Percentiles rank a stretch among this genome's conserved stretches.
These are phyloP conservation scores for Lagorchestes hirsutus DNA, from an alignment of 2,797 vertebrate species.

Conservation along the genomic window DNA sequence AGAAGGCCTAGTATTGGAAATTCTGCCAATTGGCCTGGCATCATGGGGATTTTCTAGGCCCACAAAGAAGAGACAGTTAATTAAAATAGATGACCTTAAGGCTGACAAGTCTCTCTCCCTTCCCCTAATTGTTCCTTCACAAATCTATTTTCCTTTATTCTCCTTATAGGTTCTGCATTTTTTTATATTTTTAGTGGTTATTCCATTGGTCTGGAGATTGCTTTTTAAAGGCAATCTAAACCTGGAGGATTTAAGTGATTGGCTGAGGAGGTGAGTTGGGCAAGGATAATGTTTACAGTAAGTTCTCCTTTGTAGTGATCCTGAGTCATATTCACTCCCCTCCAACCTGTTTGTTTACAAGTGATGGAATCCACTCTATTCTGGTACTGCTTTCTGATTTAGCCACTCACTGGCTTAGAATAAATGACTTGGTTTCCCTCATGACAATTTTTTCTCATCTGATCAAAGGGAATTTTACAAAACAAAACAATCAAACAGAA, in stretches of 20 bases:
- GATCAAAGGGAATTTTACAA: constrained; percentile 30
- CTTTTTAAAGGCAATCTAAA: background rate
- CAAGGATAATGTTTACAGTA: background rate
- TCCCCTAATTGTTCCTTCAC: background rate
- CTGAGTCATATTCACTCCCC: background rate
- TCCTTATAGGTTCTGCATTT: background rate
- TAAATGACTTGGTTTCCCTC: background rate
- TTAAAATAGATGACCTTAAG: background rate
- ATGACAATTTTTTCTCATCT: background rate
- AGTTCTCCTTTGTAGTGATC: background rate
- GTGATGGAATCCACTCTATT: background rate
- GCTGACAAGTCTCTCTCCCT: background rate
- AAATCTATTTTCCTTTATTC: background rate
- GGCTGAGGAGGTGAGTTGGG: fast-evolving
- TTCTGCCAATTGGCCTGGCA: background rate
- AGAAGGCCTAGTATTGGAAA: background rate
- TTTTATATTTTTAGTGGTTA: background rate
- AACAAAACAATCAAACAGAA: background rate
- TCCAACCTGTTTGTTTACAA: background rate
- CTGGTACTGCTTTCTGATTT: background rate
- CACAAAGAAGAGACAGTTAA: background rate
- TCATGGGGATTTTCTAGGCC: background rate
- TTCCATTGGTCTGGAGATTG: background rate
- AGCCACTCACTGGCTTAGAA: constrained; percentile 1
- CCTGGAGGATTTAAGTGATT: background rate